Evolutionary conservation across 2,888 invertebrate genomes (phyloP), one percentile per base, ranked within the genome.

Genomic region (Ctenicera cuprea): DNA sequence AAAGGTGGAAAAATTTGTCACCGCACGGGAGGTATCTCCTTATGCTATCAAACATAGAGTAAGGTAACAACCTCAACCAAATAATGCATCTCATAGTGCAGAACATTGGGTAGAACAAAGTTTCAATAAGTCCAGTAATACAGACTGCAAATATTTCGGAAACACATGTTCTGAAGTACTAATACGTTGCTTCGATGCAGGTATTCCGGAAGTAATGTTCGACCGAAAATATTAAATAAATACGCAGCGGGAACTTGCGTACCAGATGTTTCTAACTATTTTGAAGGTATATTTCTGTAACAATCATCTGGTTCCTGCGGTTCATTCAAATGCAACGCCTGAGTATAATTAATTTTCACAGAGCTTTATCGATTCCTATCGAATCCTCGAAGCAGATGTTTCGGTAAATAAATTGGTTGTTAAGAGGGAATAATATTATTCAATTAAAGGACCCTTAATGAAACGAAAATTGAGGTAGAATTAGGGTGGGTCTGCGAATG

Each of bases 401-500:
- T 64, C 33, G 33, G 18, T 52, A 16, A 66, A 66, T 38, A 66
- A 66, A 66, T 66, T 66, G 65, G 52, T 54, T 54, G 54, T 61
- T 69, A 48, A 30, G 50, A 61, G 69, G 38, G 50, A 61, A 59
- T 69, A 69, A 69, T 69, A 61, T 68, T 57, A 59, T 69, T 69
- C 48, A 41, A 59, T 69, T 69, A 69, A 48, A 61, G 33, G 30
- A 8, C 45, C 30, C 62, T 45, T 62, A 62, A 62, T 62, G 62
- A 62, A 62, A 62, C 45, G 62, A 62, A 45, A 62, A 62, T 62
- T 62, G 62, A 62, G 41, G 43, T 45, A 59, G 16, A 59, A 59
- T 59, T 59, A 38, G 59, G 59, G 59, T 37, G 37, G 38, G 16
- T 16, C 20, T 38, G 59, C 38, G 38, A 59, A 18, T 38, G 37